Percentiles rank a stretch among this genome's conserved stretches.
phyloP scores from a whole-genome alignment of 2,113 vertebrate genomes.

The Oryctolagus cuniculus region DNA sequence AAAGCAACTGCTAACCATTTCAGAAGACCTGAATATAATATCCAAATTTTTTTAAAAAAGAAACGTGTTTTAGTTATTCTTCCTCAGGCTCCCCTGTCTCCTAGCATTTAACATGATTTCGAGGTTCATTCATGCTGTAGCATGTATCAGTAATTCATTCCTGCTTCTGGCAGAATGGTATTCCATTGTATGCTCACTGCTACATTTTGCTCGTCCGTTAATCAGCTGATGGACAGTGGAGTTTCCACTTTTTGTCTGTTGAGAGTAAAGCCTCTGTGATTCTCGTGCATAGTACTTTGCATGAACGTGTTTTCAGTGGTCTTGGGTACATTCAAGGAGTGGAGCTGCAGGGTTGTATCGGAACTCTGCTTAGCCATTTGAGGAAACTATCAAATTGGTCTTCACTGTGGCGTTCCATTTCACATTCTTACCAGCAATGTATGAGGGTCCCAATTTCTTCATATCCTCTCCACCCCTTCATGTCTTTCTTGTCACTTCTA shows the following conservation, averaged over 20 bases:
- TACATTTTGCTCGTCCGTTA: background rate
- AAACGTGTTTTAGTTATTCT: background rate
- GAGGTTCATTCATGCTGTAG: background rate
- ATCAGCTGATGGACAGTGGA: background rate
- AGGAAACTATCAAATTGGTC: background rate
- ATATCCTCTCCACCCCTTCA: too few relatives aligned
- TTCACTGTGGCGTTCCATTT: background rate
- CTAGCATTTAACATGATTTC: background rate
- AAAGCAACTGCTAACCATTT: slow-evolving; percentile 81
- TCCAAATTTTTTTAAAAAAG: slow-evolving; percentile 51
- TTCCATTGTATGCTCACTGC: background rate
- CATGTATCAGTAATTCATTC: background rate
- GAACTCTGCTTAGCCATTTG: background rate
- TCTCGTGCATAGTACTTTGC: background rate
- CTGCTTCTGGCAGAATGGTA: background rate
- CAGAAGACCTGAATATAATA: slow-evolving; percentile 76
- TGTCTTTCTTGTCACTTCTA: too few relatives aligned
- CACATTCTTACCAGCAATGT: background rate
- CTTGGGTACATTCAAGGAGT: background rate
- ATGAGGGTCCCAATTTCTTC: too few relatives aligned
- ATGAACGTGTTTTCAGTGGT: background rate
- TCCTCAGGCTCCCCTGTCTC: background rate
- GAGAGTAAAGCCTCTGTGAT: background rate
- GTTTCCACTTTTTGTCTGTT: background rate
- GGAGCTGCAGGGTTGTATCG: background rate